A percentile compares a stretch with the other conserved stretches of the same genome.
Evolutionary conservation across 2,797 vertebrate species (phyloP).

Genomic region (Diglossa cyanea): DNA sequence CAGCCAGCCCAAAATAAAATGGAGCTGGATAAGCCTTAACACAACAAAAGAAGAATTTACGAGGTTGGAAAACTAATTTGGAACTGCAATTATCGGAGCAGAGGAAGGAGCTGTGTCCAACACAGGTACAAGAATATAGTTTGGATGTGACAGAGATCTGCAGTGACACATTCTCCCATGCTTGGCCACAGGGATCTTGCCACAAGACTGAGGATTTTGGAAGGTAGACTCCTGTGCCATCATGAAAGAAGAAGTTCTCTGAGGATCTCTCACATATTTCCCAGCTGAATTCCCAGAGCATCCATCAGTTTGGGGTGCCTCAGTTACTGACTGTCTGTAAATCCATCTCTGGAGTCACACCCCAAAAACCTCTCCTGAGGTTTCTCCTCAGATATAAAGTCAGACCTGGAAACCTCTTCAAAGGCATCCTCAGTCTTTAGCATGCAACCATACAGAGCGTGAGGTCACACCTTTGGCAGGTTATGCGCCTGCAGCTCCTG

Average conservation of each 20-base stretch:
- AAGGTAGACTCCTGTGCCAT: neutral
- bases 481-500: accelerated
- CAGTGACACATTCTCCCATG: accelerated
- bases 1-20: neutral
- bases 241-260: neutral
- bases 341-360: neutral
- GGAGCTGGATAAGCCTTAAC: neutral
- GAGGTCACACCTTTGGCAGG: neutral
- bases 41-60: neutral
- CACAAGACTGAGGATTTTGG: neutral
- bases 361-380: neutral
- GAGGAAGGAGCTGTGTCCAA: neutral
- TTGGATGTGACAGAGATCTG: neutral
- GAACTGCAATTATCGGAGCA: neutral
- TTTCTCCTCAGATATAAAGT: neutral
- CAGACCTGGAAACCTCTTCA: neutral
- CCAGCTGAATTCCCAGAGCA: neutral
- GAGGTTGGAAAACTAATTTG: neutral
- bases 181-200: neutral
- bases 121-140: neutral
- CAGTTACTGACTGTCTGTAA: neutral
- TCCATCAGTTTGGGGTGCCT: neutral
- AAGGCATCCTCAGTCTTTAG: neutral
- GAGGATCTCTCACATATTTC: neutral
- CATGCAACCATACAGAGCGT: accelerated